Evolutionary conservation across 1,140 invertebrate genomes (phyloP), one percentile per base, ranked within the genome.

Genomic region (Bombus balteatus): DNA sequence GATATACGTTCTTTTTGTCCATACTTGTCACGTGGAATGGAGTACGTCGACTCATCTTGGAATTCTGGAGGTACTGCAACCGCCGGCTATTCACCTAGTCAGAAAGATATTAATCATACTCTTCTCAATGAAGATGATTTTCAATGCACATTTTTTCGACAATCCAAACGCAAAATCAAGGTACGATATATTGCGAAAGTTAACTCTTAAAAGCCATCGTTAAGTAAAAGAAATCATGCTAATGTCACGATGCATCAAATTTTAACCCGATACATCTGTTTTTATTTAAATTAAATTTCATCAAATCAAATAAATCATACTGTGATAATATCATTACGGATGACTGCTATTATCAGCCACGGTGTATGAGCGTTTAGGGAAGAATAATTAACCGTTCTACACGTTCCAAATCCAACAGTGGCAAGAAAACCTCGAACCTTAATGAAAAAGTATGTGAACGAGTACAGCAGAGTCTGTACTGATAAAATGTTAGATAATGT

Each of bases 131-230:
- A 77, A 4, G 68, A 81, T 70, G 83, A 70, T 53, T 76, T 88
- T 47, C 43, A 81, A 39, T 88, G 80, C 76, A 87, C 84, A 13
- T 88, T 75, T 32, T 89, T 89, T 53, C 71, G 37, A 32, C 77
- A 41, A 15, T 71, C 83, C 22, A 79, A 80, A n/a, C 25, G 15
- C 2, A 43, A 81, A 65, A 71, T n/a, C 15, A 2, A n/a, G 65
- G 81, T 78, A 39, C 22, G 73, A 59, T n/a, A 75, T 15, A 25
- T 22, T 0, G 6, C 41, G 22, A 39, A 72, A 66, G 47, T 71
- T 71, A 83, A 6, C 2, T 4, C 10, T 1, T 62, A n/a, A 62
- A 62, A n/a, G 28, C 9, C 12, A n/a, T n/a, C 59, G 28, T 62
- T 28, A 12, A 62, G 25, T 1, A 28, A 62, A n/a, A 1, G 28